Conservation (phyloP, 2,797 vertebrate species). For the Chiloscyllium punctatum region DNA sequence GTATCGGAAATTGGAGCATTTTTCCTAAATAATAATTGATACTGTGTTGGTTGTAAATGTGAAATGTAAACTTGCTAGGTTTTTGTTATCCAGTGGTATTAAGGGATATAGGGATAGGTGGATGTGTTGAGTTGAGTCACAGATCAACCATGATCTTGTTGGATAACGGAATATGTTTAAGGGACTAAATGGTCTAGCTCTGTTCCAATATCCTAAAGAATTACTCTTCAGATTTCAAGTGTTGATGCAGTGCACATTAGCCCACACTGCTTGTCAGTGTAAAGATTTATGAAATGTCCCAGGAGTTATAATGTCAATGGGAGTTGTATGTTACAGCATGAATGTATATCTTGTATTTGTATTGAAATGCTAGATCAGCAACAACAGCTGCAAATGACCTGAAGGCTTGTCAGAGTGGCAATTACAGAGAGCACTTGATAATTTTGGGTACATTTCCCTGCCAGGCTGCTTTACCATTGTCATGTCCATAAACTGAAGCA, state of each 20-base stretch:
- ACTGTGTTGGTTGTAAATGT: too few species aligned
- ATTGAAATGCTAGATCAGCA: neutral
- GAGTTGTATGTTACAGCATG: neutral
- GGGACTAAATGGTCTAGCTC: too few species aligned
- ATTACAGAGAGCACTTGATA: neutral
- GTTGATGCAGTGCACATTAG: neutral
- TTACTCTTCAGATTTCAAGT: neutral
- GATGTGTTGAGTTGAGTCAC: too few species aligned
- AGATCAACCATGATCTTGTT: too few species aligned
- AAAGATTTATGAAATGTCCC: neutral
- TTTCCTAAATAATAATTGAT: too few species aligned
- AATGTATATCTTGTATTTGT: neutral
- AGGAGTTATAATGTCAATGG: neutral
- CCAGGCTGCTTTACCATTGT: neutral
- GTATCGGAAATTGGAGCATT: too few species aligned
- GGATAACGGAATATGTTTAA: too few species aligned
- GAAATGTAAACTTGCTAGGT: too few species aligned
- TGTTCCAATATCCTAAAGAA: too few species aligned
- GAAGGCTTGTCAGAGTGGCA: neutral
- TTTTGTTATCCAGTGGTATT: too few species aligned
- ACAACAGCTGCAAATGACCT: neutral
- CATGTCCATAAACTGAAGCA: neutral
- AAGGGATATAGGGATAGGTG: too few species aligned
- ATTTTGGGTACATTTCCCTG: neutral
- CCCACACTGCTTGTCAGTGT: neutral